Evolutionary conservation across 2,113 vertebrate genomes (phyloP).

Genomic region (Apaloderma vittatum): DNA sequence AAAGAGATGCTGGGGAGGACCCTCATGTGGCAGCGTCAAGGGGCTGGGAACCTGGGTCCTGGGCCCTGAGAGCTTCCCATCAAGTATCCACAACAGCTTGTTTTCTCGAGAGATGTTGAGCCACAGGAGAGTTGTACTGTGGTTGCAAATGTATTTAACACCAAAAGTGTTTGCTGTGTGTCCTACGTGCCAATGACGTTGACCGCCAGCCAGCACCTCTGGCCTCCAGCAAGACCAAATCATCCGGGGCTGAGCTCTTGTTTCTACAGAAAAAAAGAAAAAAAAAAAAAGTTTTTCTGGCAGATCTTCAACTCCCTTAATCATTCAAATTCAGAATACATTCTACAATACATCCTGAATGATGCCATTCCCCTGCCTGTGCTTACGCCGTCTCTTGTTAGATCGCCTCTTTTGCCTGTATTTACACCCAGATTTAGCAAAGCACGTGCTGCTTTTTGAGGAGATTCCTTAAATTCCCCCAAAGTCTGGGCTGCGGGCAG

Average conservation of each 20-base stretch:
- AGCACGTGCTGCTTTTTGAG: neutral
- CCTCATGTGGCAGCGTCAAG: neutral
- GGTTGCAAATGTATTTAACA: neutral
- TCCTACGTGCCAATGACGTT: neutral
- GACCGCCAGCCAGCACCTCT: neutral
- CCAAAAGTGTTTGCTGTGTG: rapidly evolving
- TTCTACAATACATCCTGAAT: neutral
- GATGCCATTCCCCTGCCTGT: rapidly evolving
- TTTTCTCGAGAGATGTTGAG: neutral
- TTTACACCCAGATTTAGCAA: neutral
- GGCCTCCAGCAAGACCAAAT: neutral
- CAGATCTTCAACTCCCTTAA: neutral
- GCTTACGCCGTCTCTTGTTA: neutral
- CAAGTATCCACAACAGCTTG: rapidly evolving
- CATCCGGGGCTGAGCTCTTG: neutral
- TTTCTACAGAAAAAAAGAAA: neutral
- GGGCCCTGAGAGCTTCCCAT: neutral
- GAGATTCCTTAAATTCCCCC: neutral
- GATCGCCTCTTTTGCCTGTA: neutral
- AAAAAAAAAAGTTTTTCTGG: neutral
- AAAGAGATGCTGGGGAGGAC: neutral
- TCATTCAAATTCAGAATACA: neutral
- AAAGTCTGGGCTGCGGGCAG: rapidly evolving
- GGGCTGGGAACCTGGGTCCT: neutral
- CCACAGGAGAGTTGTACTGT: neutral